Evolutionary conservation across 2,888 invertebrate species (phyloP).

Genomic region (Cactoblastis cactorum): DNA sequence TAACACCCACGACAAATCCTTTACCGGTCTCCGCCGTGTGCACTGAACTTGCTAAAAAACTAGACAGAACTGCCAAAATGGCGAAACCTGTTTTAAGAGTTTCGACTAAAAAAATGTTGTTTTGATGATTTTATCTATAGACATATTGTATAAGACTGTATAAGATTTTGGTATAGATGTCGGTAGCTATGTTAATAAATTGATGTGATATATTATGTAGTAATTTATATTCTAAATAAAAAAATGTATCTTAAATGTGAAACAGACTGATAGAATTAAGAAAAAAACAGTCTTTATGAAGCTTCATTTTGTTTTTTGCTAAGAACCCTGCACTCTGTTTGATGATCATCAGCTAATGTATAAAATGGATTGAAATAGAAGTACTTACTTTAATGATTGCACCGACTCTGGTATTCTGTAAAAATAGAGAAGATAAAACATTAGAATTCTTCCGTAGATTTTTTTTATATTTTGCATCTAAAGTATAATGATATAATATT

Average conservation of each 20-base stretch:
- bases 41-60: conserved; percentile 11
- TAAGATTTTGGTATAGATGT: not conserved
- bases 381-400: not conserved
- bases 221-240: not conserved
- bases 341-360: not conserved
- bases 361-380: not conserved
- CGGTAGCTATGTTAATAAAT: not conserved
- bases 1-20: conserved; percentile 4
- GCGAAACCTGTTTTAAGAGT: conserved; percentile 11
- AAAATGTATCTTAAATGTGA: no score
- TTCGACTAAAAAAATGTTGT: conserved; percentile 5
- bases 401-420: not conserved
- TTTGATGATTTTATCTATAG: not conserved
- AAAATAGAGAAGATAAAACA: not conserved
- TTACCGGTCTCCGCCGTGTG: not conserved
- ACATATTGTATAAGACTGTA: not conserved
- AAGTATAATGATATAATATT: no score
- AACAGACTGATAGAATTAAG: not conserved
- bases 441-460: not conserved
- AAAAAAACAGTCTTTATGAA: no score
- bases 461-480: not conserved
- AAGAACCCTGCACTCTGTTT: no score
- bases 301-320: no score
- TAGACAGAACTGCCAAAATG: conserved; percentile 6
- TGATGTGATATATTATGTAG: not conserved